These are phyloP conservation scores for Dendroctonus ponderosae DNA, from an alignment of 1,140 invertebrate species.

Conservation along the genomic window DNA sequence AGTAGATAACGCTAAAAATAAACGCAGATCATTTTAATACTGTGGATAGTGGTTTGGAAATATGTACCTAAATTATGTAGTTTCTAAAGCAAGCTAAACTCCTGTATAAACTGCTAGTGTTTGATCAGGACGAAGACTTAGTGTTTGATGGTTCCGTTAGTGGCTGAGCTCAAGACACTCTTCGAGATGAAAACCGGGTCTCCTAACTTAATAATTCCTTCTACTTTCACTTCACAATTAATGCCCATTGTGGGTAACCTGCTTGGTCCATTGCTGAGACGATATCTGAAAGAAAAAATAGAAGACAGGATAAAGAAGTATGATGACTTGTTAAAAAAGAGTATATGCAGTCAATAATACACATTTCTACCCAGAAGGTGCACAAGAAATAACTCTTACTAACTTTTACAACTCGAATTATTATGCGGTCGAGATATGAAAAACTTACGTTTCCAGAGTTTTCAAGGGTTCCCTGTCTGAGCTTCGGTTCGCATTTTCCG, in stretches of 20 bases:
- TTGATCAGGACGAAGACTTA: not conserved
- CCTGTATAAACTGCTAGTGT: too few relatives aligned
- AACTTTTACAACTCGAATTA: not conserved
- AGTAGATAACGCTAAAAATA: slow-evolving; percentile 6
- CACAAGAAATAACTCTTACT: too few relatives aligned
- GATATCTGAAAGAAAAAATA: slow-evolving; percentile 40
- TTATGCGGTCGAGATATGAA: not conserved
- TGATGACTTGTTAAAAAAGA: too few relatives aligned
- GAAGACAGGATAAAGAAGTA: slow-evolving; percentile 6
- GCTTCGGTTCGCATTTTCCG: slow-evolving; percentile 55
- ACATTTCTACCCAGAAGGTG: not conserved
- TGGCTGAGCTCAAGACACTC: not conserved
- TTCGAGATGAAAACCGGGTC: slow-evolving; percentile 40
- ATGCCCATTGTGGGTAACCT: slow-evolving; percentile 41
- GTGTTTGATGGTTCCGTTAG: slow-evolving; percentile 3
- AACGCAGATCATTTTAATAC: not conserved
- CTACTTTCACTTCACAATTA: slow-evolving; percentile 39
- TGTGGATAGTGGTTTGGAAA: too few relatives aligned
- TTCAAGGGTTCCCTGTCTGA: slow-evolving; percentile 58
- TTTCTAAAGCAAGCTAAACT: too few relatives aligned
- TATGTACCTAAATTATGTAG: too few relatives aligned
- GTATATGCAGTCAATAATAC: too few relatives aligned
- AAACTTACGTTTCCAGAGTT: slow-evolving; percentile 44
- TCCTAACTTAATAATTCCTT: slow-evolving; percentile 41
- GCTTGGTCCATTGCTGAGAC: slow-evolving; percentile 38